phyloP scores from a whole-genome alignment of 1,140 invertebrate species.

The Cotesia typhae region DNA sequence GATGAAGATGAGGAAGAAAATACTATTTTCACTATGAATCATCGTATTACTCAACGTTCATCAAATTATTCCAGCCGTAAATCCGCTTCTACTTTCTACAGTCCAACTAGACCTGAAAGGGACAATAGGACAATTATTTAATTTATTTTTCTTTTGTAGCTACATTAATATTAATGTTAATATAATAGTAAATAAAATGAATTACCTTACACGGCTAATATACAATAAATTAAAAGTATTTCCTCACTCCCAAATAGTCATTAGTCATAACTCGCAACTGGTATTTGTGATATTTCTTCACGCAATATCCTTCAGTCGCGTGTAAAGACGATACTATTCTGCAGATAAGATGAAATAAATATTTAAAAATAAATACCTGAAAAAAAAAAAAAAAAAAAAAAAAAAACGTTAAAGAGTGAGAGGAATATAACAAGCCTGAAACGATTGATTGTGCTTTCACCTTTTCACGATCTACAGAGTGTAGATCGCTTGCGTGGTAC shows the following conservation, averaged over 20 bases:
- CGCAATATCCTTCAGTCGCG: constrained; percentile 22
- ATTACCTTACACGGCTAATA: no score
- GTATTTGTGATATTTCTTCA: not conserved
- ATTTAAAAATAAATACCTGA: not conserved
- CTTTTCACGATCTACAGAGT: constrained; percentile 41
- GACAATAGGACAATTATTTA: not conserved
- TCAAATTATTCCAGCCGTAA: constrained; percentile 8
- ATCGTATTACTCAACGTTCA: constrained; percentile 31
- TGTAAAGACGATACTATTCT: constrained; percentile 13
- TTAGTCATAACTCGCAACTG: not conserved
- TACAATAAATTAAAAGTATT: no score
- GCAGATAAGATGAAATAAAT: no score
- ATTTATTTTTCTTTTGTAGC: no score
- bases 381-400: constrained; percentile 21
- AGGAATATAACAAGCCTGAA: constrained; percentile 10
- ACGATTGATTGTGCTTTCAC: constrained; percentile 47
- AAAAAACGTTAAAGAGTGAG: constrained; percentile 16
- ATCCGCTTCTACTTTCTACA: constrained; percentile 32
- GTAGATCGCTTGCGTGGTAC: constrained; percentile 9
- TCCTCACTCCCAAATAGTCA: not conserved
- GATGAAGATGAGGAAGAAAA: constrained; percentile 11
- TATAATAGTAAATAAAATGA: not conserved
- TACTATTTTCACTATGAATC: constrained; percentile 32
- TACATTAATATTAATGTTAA: not conserved
- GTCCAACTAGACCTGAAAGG: not conserved